A percentile compares a stretch with the other conserved stretches of the same genome.
phyloP scores from a whole-genome alignment of 2,888 invertebrate genomes.

The Eucera pruinosa region DNA sequence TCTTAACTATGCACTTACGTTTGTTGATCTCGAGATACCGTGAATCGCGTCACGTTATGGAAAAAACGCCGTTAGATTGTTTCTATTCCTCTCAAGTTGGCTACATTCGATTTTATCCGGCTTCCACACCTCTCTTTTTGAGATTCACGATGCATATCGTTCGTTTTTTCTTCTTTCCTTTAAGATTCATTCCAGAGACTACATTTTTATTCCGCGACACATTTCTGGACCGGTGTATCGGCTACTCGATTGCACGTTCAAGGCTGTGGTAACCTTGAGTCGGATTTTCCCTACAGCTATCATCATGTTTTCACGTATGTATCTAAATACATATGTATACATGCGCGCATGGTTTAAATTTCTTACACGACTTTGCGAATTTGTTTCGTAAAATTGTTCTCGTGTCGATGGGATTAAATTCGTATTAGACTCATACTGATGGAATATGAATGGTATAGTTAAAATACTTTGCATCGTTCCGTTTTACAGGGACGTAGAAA shows the following conservation, averaged over 20 bases:
- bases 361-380: background rate
- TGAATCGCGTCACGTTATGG: conserved; percentile 22
- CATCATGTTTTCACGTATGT: background rate
- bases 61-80: conserved; percentile 40
- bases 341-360: conserved; percentile 5
- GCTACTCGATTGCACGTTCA: conserved; percentile 46
- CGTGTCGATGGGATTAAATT: too few relatives aligned
- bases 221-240: conserved; percentile 30
- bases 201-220: conserved; percentile 32
- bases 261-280: conserved; percentile 44
- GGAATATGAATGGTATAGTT: too few relatives aligned
- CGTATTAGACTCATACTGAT: too few relatives aligned
- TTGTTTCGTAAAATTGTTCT: conserved; percentile 9
- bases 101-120: conserved; percentile 14
- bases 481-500: background rate
- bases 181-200: background rate
- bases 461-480: background rate
- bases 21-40: conserved; percentile 28
- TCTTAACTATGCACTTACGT: conserved; percentile 3
- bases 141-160: conserved; percentile 5
- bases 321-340: background rate
- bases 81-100: conserved; percentile 4
- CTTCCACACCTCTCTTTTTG: background rate
- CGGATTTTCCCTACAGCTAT: conserved; percentile 16
- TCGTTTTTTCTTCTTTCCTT: background rate